These are phyloP conservation scores for Pangasianodon hypophthalmus DNA, from an alignment of 2,113 vertebrate species.

Conservation along the genomic window DNA sequence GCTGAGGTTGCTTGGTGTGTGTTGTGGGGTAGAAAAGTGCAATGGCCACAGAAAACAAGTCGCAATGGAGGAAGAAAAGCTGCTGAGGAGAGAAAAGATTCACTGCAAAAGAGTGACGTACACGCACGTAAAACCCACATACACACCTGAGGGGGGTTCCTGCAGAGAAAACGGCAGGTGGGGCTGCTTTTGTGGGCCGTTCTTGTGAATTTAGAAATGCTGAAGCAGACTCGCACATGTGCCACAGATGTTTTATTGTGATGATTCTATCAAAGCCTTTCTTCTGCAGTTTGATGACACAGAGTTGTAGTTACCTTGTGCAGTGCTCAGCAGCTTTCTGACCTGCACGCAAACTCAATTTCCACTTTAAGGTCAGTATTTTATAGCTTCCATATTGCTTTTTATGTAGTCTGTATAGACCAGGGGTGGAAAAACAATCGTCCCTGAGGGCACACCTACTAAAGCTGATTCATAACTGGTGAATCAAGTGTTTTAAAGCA, in stretches of 20 bases:
- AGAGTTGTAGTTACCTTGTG: conserved; percentile 13
- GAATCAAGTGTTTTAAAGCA: background rate
- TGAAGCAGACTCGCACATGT: conserved; percentile 18
- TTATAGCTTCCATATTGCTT: conserved; percentile 13
- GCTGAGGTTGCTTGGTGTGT: conserved; percentile 37
- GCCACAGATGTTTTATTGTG: conserved; percentile 42
- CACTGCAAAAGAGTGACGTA: conserved; percentile 5
- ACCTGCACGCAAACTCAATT: conserved; percentile 24
- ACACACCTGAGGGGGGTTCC: background rate
- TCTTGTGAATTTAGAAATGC: conserved; percentile 26
- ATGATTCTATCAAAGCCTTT: conserved; percentile 36
- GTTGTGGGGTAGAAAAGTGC: background rate
- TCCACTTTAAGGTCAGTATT: conserved; percentile 25
- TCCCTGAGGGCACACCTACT: background rate
- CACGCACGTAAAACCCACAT: background rate
- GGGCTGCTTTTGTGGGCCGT: background rate
- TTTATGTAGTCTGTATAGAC: conserved; percentile 10
- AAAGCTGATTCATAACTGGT: conserved; percentile 2
- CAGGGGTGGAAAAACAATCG: background rate
- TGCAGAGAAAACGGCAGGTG: conserved; percentile 14
- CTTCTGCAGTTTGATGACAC: background rate
- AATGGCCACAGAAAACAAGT: conserved; percentile 11
- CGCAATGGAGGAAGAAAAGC: conserved; percentile 13
- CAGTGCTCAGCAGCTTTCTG: conserved; percentile 29
- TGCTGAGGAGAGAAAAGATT: conserved; percentile 36